phyloP scores from a whole-genome alignment of 2,888 invertebrate genomes.

The Lampropteryx suffumata region DNA sequence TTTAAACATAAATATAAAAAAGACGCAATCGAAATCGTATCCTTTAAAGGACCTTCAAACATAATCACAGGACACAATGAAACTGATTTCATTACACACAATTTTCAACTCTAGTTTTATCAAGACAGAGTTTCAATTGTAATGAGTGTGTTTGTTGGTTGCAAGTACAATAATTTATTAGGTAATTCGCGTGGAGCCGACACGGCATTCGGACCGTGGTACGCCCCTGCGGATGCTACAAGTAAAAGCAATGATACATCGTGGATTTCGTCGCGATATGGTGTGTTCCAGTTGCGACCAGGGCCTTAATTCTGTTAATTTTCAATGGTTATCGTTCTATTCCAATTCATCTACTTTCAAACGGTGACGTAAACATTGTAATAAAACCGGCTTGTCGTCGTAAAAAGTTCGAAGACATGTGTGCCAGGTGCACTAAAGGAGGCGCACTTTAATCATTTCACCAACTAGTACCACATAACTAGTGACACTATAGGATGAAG shows the following conservation, averaged over 20 bases:
- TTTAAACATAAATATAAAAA: too few relatives aligned
- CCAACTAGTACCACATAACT: too few relatives aligned
- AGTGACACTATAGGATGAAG: too few relatives aligned
- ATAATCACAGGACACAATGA: slow-evolving; percentile 65
- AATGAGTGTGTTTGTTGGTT: neutral
- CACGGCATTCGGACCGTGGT: slow-evolving; percentile 61
- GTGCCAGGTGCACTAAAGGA: too few relatives aligned
- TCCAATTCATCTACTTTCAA: too few relatives aligned
- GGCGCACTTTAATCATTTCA: too few relatives aligned
- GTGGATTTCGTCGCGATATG: slow-evolving; percentile 66
- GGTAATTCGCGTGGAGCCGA: slow-evolving; percentile 50
- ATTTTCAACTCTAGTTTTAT: neutral
- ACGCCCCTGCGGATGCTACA: slow-evolving; percentile 69
- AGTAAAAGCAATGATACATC: slow-evolving; percentile 75
- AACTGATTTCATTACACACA: slow-evolving; percentile 8
- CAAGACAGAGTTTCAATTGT: slow-evolving; percentile 5
- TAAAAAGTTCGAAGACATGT: too few relatives aligned
- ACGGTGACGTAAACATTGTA: too few relatives aligned
- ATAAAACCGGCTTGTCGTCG: too few relatives aligned
- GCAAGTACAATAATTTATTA: slow-evolving; percentile 53
- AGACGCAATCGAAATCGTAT: slow-evolving; percentile 69
- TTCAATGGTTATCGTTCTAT: too few relatives aligned
- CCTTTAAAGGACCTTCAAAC: slow-evolving; percentile 64
- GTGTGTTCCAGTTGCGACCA: slow-evolving; percentile 43
- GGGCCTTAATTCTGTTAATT: too few relatives aligned